phyloP scores from a whole-genome alignment of 2,888 invertebrate genomes.

The Pilophorus perplexus region DNA sequence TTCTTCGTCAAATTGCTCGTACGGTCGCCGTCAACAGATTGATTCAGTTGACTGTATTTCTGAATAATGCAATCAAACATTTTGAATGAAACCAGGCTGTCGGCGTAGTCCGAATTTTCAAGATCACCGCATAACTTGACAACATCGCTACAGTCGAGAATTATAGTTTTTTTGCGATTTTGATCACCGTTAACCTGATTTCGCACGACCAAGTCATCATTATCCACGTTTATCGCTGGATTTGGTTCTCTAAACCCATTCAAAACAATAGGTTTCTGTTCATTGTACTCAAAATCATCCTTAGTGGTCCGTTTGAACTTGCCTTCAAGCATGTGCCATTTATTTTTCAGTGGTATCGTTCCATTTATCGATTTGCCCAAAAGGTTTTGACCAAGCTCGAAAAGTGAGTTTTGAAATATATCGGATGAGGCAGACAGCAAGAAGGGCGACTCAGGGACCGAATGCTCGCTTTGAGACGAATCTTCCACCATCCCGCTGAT shows the following conservation, averaged over 20 bases:
- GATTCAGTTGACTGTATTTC: slow-evolving; percentile 31
- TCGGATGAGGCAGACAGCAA: slow-evolving; percentile 48
- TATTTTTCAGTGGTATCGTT: slow-evolving; percentile 58
- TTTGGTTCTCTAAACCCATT: slow-evolving; percentile 30
- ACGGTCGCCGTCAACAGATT: background rate
- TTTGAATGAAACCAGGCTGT: slow-evolving; percentile 17
- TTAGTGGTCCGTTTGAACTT: slow-evolving; percentile 48
- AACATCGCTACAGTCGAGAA: slow-evolving; percentile 42
- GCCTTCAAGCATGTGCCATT: slow-evolving; percentile 58
- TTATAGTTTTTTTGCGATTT: slow-evolving; percentile 37
- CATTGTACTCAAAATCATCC: slow-evolving; percentile 21
- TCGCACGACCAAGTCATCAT: slow-evolving; percentile 22
- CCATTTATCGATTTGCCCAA: slow-evolving; percentile 58
- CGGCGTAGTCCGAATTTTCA: slow-evolving; percentile 34
- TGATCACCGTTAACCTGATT: background rate
- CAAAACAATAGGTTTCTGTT: slow-evolving; percentile 33
- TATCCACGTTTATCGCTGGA: slow-evolving; percentile 15
- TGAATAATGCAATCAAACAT: slow-evolving; percentile 40
- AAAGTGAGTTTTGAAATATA: slow-evolving; percentile 54
- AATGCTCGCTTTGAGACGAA: slow-evolving; percentile 32
- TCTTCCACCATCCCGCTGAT: slow-evolving; percentile 33
- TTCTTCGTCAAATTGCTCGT: slow-evolving; percentile 1
- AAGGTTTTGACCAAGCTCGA: slow-evolving; percentile 57
- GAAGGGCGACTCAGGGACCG: slow-evolving; percentile 46
- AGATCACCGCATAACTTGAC: slow-evolving; percentile 42